Evolutionary conservation across 1,140 invertebrate species (phyloP), one percentile per base, ranked within the genome.

Genomic region (Euwallacea similis): DNA sequence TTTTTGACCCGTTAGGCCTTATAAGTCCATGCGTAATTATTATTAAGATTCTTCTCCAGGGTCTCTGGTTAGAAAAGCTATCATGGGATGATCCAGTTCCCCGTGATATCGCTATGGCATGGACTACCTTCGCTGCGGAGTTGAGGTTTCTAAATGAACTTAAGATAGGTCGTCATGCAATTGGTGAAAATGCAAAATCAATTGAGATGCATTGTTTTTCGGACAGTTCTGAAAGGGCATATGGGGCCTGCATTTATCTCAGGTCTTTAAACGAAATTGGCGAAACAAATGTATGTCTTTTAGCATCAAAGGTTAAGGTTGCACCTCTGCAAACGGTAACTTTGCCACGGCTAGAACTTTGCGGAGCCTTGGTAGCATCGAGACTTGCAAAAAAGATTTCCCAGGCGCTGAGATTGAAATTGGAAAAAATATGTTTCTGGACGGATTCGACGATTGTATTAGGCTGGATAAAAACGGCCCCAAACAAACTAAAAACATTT

Each of bases 191-290:
- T 10, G 54, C 11, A 42, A 43, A 15, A 64, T 42, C 42, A 71
- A 69, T 33, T 33, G 73, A 78, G 71, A 11, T 82, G 0, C 77
- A 82, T 68, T 79, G 79, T 8, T 85, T 84, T 74, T 74, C 66
- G 10, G 82, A 84, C 74, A 80, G 81, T 0, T 80, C 77, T 6
- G 73, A 77, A 63, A 62, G 55, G 0, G 82, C 78, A 9, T 84
- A 82, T 72, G 82, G 79, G 46, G 80, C 79, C 0, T 80, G 77
- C 47, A 54, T 83, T n/a, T 85, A 84, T 64, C 10, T 81, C 11
- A 66, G 76, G 41, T 72, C 44, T 9, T 8, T 10, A 7, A 44
- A 78, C 69, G 0, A 54, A 69, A 42, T 44, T 8, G 63, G 16
- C 7, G 13, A 64, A 54, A 60, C 62, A 7, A 0, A 16, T 2